Base-by-base conservation (phyloP, 1,140 invertebrate species). In the Lordiphosa clarofinis region DNA sequence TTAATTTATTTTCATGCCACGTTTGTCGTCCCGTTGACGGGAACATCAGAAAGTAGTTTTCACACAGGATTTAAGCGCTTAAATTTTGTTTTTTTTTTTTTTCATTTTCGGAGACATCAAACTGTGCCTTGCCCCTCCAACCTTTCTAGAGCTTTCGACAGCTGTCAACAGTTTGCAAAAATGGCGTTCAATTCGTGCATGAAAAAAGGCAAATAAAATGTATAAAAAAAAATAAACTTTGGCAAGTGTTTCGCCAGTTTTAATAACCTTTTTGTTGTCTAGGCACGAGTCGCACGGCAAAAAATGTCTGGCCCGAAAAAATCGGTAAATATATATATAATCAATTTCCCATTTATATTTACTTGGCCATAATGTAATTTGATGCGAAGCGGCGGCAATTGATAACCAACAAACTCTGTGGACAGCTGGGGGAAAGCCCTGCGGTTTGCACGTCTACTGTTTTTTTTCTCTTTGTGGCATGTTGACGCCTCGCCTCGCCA, bases 141-240 rank as follows among this genome's bases (percentile, higher is more conserved):
- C 40, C 43, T n/a, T 9, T 5, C 49, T 4, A 11, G 15, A 15
- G 15, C 3, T 15, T 8, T 19, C 15, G 59, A 54, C 76, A 81
- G 76, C 76, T 82, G 76, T 75, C 76, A 75, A 58, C 76, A 72
- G 64, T 61, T 82, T 71, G 56, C 62, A 46, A 53, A 82, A 71
- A 71, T 81, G 59, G 60, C 58, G 60, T 47, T 70, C 50, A 59
- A 63, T 68, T 78, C 42, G 38, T 67, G 63, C 63, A 65, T 56
- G 44, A 54, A 67, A 67, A 67, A 24, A 55, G 35, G 24, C 33
- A 43, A 54, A 21, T 42, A 38, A 37, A 31, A 36, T 13, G n/a
- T n/a, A 19, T 8, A n/a, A n/a, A n/a, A 28, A 36, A 56, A 52
- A 44, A 37, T 15, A 39, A 56, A 52, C 56, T 56, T 66, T 56